A percentile compares a stretch with the other conserved stretches of the same genome.
phyloP scores from a whole-genome alignment of 2,888 invertebrate species.

The Poecilobothrus nobilitatus region DNA sequence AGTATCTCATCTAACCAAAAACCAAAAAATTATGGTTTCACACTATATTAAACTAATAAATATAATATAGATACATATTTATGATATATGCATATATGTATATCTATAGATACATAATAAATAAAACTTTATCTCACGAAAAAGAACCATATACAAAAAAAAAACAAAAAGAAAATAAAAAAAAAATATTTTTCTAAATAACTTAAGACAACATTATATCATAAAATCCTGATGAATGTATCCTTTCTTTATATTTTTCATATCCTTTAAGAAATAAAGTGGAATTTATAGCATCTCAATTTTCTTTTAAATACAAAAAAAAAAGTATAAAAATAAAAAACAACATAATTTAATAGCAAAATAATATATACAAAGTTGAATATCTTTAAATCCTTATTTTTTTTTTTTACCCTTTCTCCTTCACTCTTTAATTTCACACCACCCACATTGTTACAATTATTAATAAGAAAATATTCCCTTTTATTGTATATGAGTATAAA shows the following conservation, averaged over 20 bases:
- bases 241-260: neutral
- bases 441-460: too few species aligned
- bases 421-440: too few species aligned
- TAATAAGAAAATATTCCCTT: too few species aligned
- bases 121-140: neutral
- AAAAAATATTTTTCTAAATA: neutral
- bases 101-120: neutral
- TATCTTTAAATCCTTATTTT: too few species aligned
- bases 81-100: neutral
- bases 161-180: neutral
- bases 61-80: neutral
- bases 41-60: neutral
- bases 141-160: too few species aligned
- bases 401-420: too few species aligned
- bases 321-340: too few species aligned
- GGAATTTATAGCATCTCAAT: constrained; percentile 6
- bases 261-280: constrained; percentile 6
- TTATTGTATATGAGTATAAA: too few species aligned
- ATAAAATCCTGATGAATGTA: constrained; percentile 6
- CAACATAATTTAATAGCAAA: too few species aligned
- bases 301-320: neutral
- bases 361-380: too few species aligned
- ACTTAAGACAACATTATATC: neutral
- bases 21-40: constrained; percentile 6
- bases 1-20: neutral